Conservation (phyloP, 2,888 invertebrate genomes). For the Acrocyrtus sp. region DNA sequence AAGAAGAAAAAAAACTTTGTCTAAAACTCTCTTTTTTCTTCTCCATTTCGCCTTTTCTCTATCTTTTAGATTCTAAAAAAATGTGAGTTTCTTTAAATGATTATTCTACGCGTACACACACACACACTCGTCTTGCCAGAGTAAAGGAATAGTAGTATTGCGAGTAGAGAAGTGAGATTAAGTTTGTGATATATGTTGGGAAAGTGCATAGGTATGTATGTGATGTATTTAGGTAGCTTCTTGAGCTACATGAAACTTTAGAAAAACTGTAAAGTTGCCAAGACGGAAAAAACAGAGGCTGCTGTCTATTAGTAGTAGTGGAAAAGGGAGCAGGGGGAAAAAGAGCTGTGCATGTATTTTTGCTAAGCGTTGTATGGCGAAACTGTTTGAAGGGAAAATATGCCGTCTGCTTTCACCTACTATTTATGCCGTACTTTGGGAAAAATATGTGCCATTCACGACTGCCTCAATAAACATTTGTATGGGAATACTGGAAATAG, state of each 20-base stretch:
- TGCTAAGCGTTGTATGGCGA: no score
- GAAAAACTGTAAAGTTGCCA: constrained; percentile 37
- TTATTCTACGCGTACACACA: constrained; percentile 5
- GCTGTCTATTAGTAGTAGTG: constrained; percentile 32
- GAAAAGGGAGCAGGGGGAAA: constrained; percentile 22
- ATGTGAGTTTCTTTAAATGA: constrained; percentile 23
- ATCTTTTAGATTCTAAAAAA: constrained; percentile 29
- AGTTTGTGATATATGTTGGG: constrained; percentile 3
- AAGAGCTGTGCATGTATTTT: no score
- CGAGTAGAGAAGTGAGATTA: constrained; percentile 42
- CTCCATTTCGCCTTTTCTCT: constrained; percentile 29
- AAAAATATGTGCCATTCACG: constrained; percentile 32
- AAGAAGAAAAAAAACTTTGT: constrained; percentile 49
- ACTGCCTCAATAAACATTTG: constrained; percentile 15
- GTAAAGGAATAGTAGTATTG: background rate
- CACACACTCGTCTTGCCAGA: background rate
- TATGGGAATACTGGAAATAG: constrained; percentile 3
- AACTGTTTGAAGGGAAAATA: constrained; percentile 52
- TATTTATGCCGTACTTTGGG: constrained; percentile 47
- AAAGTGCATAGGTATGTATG: background rate
- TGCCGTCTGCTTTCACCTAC: constrained; percentile 40
- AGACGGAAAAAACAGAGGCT: constrained; percentile 29
- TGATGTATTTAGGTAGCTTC: no score
- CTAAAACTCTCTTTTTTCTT: constrained; percentile 6
- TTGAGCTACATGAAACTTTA: no score